Percentiles rank a stretch among this genome's conserved stretches.
Conservation (phyloP, 2,888 invertebrate genomes). For the Brenthis hecate region DNA sequence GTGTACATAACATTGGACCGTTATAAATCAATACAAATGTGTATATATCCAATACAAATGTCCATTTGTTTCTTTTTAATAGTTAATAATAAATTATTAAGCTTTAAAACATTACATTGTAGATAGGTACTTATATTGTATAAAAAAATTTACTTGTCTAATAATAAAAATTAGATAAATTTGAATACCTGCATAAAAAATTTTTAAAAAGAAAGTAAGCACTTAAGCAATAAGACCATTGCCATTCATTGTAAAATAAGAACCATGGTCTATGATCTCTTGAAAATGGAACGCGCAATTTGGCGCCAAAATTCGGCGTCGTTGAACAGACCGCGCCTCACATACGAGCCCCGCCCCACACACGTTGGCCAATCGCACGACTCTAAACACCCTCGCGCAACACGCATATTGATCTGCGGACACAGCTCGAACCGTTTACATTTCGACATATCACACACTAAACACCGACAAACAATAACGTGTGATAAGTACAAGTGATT, state of each 20-base stretch:
- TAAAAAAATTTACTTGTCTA: no score
- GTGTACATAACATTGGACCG: no score
- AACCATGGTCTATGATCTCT: constrained; percentile 25
- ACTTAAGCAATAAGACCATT: background rate
- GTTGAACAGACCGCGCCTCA: constrained; percentile 58
- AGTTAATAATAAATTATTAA: no score
- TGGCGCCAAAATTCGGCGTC: constrained; percentile 74
- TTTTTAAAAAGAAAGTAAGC: background rate
- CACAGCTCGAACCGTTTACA: constrained; percentile 77
- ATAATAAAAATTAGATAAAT: no score
- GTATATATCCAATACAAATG: no score
- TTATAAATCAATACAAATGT: no score
- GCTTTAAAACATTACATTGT: no score
- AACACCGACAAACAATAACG: constrained; percentile 80
- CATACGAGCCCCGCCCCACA: constrained; percentile 76
- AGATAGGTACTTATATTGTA: no score
- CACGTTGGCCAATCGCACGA: constrained; percentile 75
- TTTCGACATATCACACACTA: constrained; percentile 82
- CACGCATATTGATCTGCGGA: constrained; percentile 83
- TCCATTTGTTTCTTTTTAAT: no score
- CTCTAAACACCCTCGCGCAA: constrained; percentile 75
- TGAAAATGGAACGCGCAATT: constrained; percentile 62
- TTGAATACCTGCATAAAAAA: no score
- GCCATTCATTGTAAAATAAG: background rate
- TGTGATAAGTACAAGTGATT: constrained; percentile 49